phyloP scores from a whole-genome alignment of 2,113 vertebrate species.

The Triplophysa rosa region DNA sequence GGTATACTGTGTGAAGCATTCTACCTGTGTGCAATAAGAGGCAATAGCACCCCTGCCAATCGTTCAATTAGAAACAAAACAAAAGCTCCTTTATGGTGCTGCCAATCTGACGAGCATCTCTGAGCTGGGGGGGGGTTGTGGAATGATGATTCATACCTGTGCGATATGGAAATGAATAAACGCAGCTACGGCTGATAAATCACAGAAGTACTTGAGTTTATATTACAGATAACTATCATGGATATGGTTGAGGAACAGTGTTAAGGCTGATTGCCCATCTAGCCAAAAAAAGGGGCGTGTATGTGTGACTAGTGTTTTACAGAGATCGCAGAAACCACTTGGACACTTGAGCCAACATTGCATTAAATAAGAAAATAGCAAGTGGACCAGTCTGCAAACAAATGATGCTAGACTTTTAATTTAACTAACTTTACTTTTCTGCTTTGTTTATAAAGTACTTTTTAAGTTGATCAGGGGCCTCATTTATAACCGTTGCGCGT shows the following conservation, averaged over 20 bases:
- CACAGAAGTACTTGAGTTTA: conserved; percentile 41
- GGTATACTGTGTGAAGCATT: conserved; percentile 61
- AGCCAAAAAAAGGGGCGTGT: background rate
- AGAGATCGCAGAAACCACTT: background rate
- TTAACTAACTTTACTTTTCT: no score
- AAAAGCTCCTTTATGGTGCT: conserved; percentile 60
- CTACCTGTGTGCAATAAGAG: conserved; percentile 66
- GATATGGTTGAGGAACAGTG: conserved; percentile 15
- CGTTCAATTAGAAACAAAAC: conserved; percentile 60
- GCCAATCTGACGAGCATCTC: conserved; percentile 58
- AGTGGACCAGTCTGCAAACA: background rate
- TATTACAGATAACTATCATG: conserved; percentile 48
- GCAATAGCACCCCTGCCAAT: conserved; percentile 63
- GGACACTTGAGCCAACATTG: background rate
- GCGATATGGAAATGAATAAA: conserved; percentile 19
- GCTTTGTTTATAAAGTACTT: no score
- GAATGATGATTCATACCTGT: conserved; percentile 9
- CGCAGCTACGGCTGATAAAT: conserved; percentile 23
- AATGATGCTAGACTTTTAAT: background rate
- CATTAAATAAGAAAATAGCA: background rate
- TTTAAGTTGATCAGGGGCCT: no score
- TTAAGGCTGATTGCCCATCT: conserved; percentile 4
- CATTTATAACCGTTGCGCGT: no score
- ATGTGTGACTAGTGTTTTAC: conserved; percentile 9
- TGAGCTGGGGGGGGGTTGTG: conserved; percentile 30